phyloP scores from a whole-genome alignment of 2,113 vertebrate genomes.

The Elgaria multicarinata region DNA sequence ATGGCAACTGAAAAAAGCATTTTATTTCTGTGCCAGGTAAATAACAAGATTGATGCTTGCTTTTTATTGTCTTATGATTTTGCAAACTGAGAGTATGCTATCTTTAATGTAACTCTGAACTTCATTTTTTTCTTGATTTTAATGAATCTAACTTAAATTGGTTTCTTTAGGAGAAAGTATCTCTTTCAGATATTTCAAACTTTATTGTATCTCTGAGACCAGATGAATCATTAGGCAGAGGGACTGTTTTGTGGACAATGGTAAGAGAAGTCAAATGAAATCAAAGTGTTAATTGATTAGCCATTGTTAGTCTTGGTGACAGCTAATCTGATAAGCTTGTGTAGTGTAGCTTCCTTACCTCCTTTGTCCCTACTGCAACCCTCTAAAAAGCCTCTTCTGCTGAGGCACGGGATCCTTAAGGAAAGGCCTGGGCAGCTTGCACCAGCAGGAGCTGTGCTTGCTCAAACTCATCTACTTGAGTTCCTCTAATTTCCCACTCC shows the following conservation, averaged over 20 bases:
- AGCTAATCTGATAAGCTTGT: background rate
- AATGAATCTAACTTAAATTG: constrained; percentile 24
- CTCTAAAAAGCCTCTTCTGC: background rate
- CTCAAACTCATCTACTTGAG: no score
- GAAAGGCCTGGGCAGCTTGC: background rate
- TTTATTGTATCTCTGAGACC: constrained; percentile 85
- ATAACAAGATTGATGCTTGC: background rate
- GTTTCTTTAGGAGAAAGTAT: constrained; percentile 80
- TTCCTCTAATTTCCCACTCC: no score
- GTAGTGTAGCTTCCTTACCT: no score
- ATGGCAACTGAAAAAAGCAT: constrained; percentile 1
- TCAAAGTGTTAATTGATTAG: background rate
- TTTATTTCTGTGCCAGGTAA: background rate
- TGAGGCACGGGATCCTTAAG: background rate
- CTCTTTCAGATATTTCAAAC: constrained; percentile 84
- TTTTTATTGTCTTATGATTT: constrained; percentile 4
- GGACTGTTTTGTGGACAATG: constrained; percentile 84
- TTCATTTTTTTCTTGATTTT: background rate
- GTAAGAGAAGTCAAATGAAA: constrained; percentile 18
- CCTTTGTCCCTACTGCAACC: background rate
- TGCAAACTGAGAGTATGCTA: background rate
- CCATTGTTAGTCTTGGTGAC: background rate
- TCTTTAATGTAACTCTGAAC: background rate
- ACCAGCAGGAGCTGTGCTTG: no score
- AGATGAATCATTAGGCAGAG: constrained; percentile 89